These are phyloP conservation scores for Cebus imitator DNA, from an alignment of 2,113 vertebrate genomes.

Conservation along the genomic window DNA sequence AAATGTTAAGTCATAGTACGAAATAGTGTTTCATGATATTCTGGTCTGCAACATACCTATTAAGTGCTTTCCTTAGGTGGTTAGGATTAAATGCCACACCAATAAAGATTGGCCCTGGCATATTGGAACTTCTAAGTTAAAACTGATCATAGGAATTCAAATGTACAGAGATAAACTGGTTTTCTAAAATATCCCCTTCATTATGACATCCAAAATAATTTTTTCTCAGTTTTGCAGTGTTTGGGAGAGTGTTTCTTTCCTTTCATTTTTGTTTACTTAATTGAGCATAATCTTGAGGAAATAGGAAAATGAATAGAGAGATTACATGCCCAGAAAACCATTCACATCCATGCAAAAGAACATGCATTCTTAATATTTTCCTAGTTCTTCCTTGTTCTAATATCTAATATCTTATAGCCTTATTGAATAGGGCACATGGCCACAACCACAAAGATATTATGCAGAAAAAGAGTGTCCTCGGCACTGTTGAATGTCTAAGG, in stretches of 20 bases:
- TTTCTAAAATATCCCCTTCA: neutral
- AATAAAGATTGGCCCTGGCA: neutral
- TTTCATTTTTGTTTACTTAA: neutral
- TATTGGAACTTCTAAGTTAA: neutral
- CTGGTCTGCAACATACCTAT: conserved; percentile 17
- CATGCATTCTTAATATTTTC: neutral
- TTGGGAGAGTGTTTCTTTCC: neutral
- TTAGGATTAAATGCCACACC: neutral
- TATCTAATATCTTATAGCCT: neutral
- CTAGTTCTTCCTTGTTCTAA: neutral
- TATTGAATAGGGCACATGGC: neutral
- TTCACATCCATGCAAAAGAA: neutral
- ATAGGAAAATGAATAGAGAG: neutral
- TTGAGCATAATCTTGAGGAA: conserved; percentile 18
- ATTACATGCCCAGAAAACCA: neutral
- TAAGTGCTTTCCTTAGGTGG: neutral
- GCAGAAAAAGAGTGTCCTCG: neutral
- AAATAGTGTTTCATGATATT: neutral
- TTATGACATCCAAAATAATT: neutral
- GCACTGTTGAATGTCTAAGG: neutral
- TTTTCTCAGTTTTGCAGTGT: neutral
- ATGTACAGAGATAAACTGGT: neutral
- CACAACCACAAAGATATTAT: neutral
- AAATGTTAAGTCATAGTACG: conserved; percentile 11
- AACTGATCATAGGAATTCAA: neutral